phyloP scores from a whole-genome alignment of 2,888 invertebrate genomes.

The Stratiomys singularior region DNA sequence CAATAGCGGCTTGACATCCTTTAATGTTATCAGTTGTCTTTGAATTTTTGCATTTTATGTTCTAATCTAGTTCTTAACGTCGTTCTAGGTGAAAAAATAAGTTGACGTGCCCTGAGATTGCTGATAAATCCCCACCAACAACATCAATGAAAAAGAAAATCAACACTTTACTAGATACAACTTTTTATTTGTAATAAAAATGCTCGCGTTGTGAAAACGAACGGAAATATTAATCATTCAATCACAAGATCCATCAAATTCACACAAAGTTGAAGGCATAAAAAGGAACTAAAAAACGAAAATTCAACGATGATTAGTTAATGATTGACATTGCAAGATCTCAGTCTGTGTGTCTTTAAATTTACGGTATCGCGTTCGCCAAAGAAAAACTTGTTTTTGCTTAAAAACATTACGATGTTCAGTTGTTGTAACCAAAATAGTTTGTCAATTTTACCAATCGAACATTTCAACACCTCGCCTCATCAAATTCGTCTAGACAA shows the following conservation, averaged over 20 bases:
- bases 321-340: not conserved
- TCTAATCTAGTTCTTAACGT: too few species aligned
- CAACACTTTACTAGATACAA: not conserved
- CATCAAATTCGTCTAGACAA: not conserved
- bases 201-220: not conserved
- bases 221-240: constrained; percentile 12
- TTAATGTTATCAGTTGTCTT: too few species aligned
- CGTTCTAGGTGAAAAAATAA: too few species aligned
- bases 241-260: constrained; percentile 18
- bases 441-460: not conserved
- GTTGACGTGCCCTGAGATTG: too few species aligned
- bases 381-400: not conserved
- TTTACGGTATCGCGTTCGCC: not conserved
- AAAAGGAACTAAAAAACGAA: constrained; percentile 30
- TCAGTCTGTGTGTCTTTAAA: constrained; percentile 12
- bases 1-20: too few species aligned
- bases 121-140: too few species aligned
- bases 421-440: not conserved
- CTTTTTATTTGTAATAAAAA: constrained; percentile 35
- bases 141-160: too few species aligned
- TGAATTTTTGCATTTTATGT: too few species aligned
- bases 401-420: not conserved
- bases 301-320: constrained; percentile 6
- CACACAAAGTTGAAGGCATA: constrained; percentile 18
- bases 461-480: not conserved